A percentile compares a stretch with the other conserved stretches of the same genome.
These are phyloP conservation scores for Zaprionus nigranus DNA, from an alignment of 1,140 invertebrate species.

Conservation along the genomic window DNA sequence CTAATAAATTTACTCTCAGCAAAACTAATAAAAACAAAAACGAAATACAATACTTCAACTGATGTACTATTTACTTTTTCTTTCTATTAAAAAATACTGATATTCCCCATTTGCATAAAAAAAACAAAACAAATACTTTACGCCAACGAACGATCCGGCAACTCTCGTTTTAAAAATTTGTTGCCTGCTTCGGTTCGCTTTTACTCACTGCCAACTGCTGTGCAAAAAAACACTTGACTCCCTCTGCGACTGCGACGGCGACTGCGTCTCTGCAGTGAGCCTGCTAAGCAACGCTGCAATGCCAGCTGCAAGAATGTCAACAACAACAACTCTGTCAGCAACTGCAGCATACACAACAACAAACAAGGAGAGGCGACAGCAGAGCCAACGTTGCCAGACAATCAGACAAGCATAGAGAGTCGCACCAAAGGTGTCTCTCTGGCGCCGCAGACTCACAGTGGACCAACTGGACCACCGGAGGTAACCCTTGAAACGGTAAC, in stretches of 20 bases:
- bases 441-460: constrained; percentile 73
- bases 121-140: constrained; percentile 42
- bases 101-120: constrained; percentile 16
- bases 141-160: constrained; percentile 42
- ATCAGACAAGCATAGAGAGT: constrained; percentile 75
- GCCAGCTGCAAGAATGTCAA: constrained; percentile 74
- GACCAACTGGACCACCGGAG: constrained; percentile 76
- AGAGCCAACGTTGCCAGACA: constrained; percentile 42
- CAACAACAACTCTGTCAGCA: constrained; percentile 70
- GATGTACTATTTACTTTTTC: constrained; percentile 74
- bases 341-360: constrained; percentile 53
- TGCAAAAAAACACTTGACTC: constrained; percentile 69
- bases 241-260: constrained; percentile 1
- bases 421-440: constrained; percentile 71
- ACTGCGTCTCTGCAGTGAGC: constrained; percentile 10
- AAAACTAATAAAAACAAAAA: constrained; percentile 36
- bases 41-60: constrained; percentile 56
- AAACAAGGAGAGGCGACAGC: constrained; percentile 7
- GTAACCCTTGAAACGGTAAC: constrained; percentile 8
- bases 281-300: constrained; percentile 59
- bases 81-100: constrained; percentile 65
- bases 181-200: constrained; percentile 66
- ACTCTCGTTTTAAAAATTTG: constrained; percentile 60
- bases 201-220: constrained; percentile 81
- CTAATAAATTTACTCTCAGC: constrained; percentile 20